Conservation (phyloP, 2,113 vertebrate species). For the Coracopsis vasa region DNA sequence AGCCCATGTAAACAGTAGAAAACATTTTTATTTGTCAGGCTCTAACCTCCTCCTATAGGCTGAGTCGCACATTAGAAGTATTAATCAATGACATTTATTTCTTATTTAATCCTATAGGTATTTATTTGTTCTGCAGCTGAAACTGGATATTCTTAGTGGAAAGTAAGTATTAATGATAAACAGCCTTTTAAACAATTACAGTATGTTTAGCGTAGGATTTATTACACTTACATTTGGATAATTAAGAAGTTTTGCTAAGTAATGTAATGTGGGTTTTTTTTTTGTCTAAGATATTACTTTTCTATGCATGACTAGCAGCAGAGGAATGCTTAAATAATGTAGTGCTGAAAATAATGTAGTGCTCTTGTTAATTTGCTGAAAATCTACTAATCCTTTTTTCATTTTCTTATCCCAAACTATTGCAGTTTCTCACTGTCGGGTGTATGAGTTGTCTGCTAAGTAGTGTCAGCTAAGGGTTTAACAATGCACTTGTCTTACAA, state of each 20-base stretch:
- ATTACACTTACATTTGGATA: not conserved
- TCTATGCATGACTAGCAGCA: not conserved
- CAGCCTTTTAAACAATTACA: not conserved
- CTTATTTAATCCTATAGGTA: conserved; percentile 79
- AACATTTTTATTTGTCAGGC: not conserved
- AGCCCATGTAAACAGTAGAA: not conserved
- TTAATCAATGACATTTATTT: conserved; percentile 8
- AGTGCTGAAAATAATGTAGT: not conserved
- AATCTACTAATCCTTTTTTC: not conserved
- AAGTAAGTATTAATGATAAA: conserved; percentile 83
- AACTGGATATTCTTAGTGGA: conserved; percentile 95
- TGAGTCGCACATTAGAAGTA: not conserved
- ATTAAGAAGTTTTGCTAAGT: not conserved
- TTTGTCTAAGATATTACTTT: not conserved
- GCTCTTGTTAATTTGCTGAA: not conserved
- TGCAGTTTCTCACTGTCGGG: not conserved
- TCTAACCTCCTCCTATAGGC: not conserved
- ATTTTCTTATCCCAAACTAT: not conserved
- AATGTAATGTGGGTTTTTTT: fast-evolving
- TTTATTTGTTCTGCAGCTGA: conserved; percentile 96
- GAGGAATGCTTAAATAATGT: not conserved
- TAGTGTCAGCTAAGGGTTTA: not conserved
- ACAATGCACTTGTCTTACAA: not conserved
- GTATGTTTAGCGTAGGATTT: not conserved
- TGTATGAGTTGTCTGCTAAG: not conserved